Conservation (phyloP, 2,888 invertebrate species). For the Pilophorus perplexus region DNA sequence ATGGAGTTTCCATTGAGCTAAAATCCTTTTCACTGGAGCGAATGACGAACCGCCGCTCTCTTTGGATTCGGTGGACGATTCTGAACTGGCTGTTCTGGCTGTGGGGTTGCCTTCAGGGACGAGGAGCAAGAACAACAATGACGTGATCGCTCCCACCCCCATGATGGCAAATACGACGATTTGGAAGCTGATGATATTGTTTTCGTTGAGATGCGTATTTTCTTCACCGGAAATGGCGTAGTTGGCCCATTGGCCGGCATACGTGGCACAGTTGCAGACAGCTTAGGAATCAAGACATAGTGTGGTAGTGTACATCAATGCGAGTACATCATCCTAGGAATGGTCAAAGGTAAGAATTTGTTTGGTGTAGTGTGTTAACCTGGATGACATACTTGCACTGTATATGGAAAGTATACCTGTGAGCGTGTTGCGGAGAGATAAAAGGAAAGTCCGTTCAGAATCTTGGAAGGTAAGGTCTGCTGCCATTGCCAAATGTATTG, state of each 20-base stretch:
- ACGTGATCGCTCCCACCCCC: slow-evolving; percentile 4
- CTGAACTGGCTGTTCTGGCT: slow-evolving; percentile 36
- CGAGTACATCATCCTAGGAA: not conserved
- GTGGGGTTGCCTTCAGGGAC: slow-evolving; percentile 61
- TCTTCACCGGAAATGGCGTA: not conserved
- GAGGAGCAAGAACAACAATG: slow-evolving; percentile 11
- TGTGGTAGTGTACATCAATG: not conserved
- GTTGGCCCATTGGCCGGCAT: slow-evolving; percentile 5
- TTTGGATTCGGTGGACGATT: not conserved
- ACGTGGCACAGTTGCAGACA: slow-evolving; percentile 10
- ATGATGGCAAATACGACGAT: slow-evolving; percentile 21
- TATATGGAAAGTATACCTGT: too few species aligned
- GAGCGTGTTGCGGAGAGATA: slow-evolving; percentile 43
- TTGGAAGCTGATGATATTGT: slow-evolving; percentile 16
- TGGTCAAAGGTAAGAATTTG: not conserved
- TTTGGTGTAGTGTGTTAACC: too few species aligned
- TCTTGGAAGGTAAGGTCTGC: slow-evolving; percentile 71
- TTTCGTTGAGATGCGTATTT: not conserved
- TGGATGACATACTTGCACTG: not conserved
- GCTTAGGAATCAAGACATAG: too few species aligned
- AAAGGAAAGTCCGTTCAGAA: slow-evolving; percentile 68
- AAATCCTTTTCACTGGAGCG: not conserved
- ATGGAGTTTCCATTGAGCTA: slow-evolving; percentile 1
- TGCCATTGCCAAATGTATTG: slow-evolving; percentile 88
- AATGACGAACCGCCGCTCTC: not conserved